Evolutionary conservation across 2,113 vertebrate species (phyloP), one percentile per base, ranked within the genome.

Genomic region (Prinia subflava): DNA sequence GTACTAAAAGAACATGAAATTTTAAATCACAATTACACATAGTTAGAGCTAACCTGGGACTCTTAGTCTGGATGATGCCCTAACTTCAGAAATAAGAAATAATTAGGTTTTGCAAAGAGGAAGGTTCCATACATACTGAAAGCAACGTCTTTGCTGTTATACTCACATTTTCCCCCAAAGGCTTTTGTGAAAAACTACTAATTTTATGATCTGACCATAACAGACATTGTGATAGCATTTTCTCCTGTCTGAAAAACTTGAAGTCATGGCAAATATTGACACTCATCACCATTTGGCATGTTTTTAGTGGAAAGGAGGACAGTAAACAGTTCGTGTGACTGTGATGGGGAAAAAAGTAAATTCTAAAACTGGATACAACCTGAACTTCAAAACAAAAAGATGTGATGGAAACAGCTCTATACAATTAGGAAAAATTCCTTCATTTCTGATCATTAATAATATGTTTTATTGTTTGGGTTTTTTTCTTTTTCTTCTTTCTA

Each of bases 401-500:
- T 30, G 46, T 64, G 46, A 27, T 46, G 14, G 23, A 12, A 69
- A 50, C 16, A 75, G 27, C 17, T 84, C 73, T 47, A 25, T 13
- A 15, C 3, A 68, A 20, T 68, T 56, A 89, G 42, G 42, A 70
- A 87, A 60, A 87, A 50, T 28, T 18, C 39, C 5, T 46, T 78
- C 9, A 24, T 41, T 52, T 90, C 52, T 41, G 30, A 5, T 52
- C 19, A 56, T 20, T 23, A 16, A 62, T 81, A 67, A 59, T 62
- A 30, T 52, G 3, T 33, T 1, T 28, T 55, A 44, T 9, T 46
- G 13, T 37, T 49, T 35, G 30, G 11, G 3, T 4, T n/a, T 0
- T 67, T 20, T 2, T 70, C 14, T 10, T 6, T 1, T 9, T 10
- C 6, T 19, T 79, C 11, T 78, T 63, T 80, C 56, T 83, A 11